A percentile compares a stretch with the other conserved stretches of the same genome.
Evolutionary conservation across 2,888 invertebrate species (phyloP).

Genomic region (Aleiodes testaceus): DNA sequence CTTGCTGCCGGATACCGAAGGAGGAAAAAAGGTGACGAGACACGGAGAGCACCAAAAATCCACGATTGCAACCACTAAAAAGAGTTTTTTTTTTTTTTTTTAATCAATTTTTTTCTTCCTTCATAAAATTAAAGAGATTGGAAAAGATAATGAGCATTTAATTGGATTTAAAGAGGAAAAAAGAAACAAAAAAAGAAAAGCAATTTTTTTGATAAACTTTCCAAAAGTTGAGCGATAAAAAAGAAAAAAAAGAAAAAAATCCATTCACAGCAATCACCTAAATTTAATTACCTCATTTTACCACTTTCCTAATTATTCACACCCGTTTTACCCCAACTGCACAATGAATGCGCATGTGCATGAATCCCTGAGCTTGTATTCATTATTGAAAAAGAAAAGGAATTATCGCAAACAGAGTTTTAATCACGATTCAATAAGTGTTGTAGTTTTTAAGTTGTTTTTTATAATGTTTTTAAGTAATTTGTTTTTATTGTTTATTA

Average conservation of each 20-base stretch:
- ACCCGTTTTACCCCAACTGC: constrained; percentile 65
- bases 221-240: constrained; percentile 37
- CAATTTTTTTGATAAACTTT: constrained; percentile 35
- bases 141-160: constrained; percentile 51
- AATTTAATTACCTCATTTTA: constrained; percentile 35
- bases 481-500: constrained; percentile 46
- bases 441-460: constrained; percentile 51
- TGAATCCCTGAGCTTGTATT: constrained; percentile 61
- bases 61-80: constrained; percentile 69
- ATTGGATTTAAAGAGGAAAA: constrained; percentile 38
- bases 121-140: constrained; percentile 39
- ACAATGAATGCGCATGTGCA: constrained; percentile 72
- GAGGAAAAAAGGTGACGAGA: constrained; percentile 80
- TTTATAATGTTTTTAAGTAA: constrained; percentile 52
- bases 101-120: neutral
- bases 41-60: constrained; percentile 75
- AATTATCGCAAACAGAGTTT: constrained; percentile 47
- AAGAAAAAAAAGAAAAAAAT: constrained; percentile 49
- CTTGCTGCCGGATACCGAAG: constrained; percentile 74
- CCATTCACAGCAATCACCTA: constrained; percentile 66
- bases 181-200: constrained; percentile 38
- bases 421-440: constrained; percentile 47
- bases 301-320: constrained; percentile 50
- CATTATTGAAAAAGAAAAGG: constrained; percentile 32
- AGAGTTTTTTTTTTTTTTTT: constrained; percentile 38